phyloP scores from a whole-genome alignment of 2,888 invertebrate species.

The Nemoura dubitans region DNA sequence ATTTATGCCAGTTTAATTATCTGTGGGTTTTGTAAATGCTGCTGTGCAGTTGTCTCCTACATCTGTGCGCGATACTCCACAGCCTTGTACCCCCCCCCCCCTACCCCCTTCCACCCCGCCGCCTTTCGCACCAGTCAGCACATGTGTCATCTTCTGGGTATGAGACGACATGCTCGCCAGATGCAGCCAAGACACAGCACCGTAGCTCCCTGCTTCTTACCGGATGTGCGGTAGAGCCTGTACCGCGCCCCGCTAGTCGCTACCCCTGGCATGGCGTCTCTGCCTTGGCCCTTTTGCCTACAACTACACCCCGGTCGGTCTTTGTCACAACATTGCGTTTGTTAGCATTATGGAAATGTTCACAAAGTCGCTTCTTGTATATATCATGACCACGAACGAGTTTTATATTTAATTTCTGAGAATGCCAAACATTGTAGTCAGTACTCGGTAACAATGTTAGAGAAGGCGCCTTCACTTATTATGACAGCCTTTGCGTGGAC shows the following conservation, averaged over 20 bases:
- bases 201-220: not conserved
- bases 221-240: not conserved
- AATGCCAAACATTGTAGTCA: too few species aligned
- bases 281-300: not conserved
- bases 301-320: not conserved
- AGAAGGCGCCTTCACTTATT: too few species aligned
- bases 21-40: not conserved
- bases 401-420: too few species aligned
- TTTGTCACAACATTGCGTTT: not conserved
- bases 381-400: not conserved
- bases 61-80: not conserved
- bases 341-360: not conserved
- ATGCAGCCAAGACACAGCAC: not conserved
- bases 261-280: not conserved
- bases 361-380: not conserved
- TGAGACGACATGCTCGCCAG: not conserved
- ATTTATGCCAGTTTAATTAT: constrained; percentile 7
- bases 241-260: not conserved
- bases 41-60: not conserved
- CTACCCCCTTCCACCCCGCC: not conserved
- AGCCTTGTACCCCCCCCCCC: not conserved
- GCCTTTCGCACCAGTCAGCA: not conserved
- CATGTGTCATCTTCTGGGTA: constrained; percentile 5
- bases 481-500: too few species aligned
- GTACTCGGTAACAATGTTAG: too few species aligned